Percentiles rank a stretch among this genome's conserved stretches.
Evolutionary conservation across 2,113 vertebrate species (phyloP).

Genomic region (Cynopterus brachyotis): DNA sequence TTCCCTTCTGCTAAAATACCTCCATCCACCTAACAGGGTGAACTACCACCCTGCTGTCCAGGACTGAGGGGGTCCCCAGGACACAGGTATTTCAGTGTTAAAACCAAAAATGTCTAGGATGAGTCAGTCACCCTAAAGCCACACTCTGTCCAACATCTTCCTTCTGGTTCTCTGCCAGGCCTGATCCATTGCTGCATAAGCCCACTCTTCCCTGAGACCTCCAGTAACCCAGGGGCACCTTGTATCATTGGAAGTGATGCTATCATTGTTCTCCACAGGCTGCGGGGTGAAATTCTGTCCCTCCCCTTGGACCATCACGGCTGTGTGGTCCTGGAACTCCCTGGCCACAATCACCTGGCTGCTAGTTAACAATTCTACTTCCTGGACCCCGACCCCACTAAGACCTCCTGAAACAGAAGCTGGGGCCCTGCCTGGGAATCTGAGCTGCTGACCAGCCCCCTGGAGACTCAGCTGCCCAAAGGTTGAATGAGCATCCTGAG

Average conservation of each 20-base stretch:
- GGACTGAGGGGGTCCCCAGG: neutral
- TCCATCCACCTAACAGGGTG: neutral
- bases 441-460: neutral
- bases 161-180: neutral
- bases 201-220: neutral
- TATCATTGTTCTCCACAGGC: neutral
- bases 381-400: neutral
- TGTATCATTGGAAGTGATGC: neutral
- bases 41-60: neutral
- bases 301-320: neutral
- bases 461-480: neutral
- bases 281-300: neutral
- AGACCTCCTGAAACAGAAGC: neutral
- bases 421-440: neutral
- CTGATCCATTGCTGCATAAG: neutral
- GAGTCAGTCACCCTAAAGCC: neutral
- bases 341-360: neutral
- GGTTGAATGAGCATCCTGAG: neutral
- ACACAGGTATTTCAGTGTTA: neutral
- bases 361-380: neutral
- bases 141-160: neutral
- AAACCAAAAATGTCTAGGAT: neutral
- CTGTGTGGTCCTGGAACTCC: neutral
- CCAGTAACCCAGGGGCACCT: neutral
- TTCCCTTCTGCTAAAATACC: neutral